A percentile compares a stretch with the other conserved stretches of the same genome.
Evolutionary conservation across 2,797 vertebrate species (phyloP).

Genomic region (Ispidina picta): DNA sequence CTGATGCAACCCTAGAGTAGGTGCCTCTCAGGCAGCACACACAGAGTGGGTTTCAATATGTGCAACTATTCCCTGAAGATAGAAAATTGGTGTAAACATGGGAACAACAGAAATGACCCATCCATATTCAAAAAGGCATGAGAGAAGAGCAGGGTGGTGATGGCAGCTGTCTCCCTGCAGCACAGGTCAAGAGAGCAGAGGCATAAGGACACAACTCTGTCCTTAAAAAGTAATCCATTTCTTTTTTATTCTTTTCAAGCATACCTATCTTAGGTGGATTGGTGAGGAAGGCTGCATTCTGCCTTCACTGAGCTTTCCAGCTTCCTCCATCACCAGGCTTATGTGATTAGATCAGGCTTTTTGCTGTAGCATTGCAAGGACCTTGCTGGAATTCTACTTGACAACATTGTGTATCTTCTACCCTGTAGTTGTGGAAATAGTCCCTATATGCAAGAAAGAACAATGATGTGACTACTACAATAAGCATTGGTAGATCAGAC

Average conservation of each 20-base stretch:
- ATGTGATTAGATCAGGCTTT: not conserved
- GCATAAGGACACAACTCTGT: not conserved
- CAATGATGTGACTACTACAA: not conserved
- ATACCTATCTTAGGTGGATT: fast-evolving
- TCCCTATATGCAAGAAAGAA: not conserved
- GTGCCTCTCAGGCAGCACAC: not conserved
- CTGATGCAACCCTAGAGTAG: not conserved
- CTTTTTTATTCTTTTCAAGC: not conserved
- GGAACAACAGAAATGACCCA: not conserved
- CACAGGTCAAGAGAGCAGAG: not conserved
- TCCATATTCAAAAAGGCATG: not conserved
- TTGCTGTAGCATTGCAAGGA: not conserved
- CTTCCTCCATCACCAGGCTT: not conserved
- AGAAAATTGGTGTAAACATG: not conserved
- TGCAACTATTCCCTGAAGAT: not conserved
- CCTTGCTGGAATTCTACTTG: not conserved
- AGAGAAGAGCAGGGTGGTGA: not conserved
- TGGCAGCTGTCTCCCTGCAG: not conserved
- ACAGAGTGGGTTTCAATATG: not conserved
- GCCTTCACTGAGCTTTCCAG: not conserved
- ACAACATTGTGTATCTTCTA: not conserved
- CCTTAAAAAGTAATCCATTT: not conserved
- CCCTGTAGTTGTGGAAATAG: not conserved
- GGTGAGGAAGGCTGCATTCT: not conserved
- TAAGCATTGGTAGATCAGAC: not conserved